Percentiles rank a stretch among this genome's conserved stretches.
These are phyloP conservation scores for Chrysaora quinquecirrha DNA, from an alignment of 30 jellyfish, hydroid and myxozoan species.

Conservation along the genomic window DNA sequence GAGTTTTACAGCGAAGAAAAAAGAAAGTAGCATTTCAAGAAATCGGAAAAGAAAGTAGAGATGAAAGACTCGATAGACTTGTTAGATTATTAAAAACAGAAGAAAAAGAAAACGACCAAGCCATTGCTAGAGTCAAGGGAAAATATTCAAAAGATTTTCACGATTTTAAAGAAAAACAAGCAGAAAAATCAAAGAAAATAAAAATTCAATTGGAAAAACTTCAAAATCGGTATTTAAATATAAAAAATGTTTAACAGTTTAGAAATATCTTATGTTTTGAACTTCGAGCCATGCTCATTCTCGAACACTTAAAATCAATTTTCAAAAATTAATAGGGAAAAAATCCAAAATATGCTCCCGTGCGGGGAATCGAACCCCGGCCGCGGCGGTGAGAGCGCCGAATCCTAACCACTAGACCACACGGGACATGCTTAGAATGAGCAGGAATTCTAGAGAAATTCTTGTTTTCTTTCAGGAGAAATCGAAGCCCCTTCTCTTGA, in stretches of 20 bases:
- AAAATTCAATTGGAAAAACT: not conserved
- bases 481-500: not conserved
- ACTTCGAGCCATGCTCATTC: not conserved
- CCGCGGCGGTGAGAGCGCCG: conserved; percentile 68
- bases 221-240: too few relatives aligned
- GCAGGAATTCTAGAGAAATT: not conserved
- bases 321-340: not conserved
- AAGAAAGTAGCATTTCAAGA: conserved; percentile 57
- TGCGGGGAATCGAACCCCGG: conserved; percentile 67
- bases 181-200: not conserved
- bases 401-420: conserved; percentile 58
- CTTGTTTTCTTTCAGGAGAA: not conserved
- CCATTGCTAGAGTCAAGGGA: conserved; percentile 19
- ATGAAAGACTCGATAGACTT: conserved; percentile 51
- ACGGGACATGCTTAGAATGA: not conserved
- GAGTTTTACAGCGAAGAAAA: not conserved
- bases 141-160: conserved; percentile 28
- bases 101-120: conserved; percentile 34
- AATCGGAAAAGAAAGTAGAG: conserved; percentile 24
- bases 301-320: not conserved
- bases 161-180: conserved; percentile 10
- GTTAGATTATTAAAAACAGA: conserved; percentile 38
- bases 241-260: conserved; percentile 1
- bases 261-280: too few relatives aligned
- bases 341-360: conserved; percentile 3